These are phyloP conservation scores for Drosophila affinis DNA, from an alignment of 2,888 invertebrate species.

Conservation along the genomic window DNA sequence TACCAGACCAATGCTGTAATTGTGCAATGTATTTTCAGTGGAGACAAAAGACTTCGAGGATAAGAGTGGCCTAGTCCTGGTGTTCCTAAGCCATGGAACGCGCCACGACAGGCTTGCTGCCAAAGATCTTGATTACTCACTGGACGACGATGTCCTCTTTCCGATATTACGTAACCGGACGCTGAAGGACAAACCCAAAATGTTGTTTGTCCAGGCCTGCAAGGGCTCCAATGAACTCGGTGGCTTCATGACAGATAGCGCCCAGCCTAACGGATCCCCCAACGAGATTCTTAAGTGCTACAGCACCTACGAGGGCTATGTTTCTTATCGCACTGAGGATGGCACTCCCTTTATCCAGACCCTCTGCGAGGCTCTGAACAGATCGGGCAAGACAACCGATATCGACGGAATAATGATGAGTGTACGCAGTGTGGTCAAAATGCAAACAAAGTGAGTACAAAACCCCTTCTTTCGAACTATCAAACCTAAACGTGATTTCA, in stretches of 20 bases:
- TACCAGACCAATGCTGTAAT: neutral
- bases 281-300: conserved; percentile 82
- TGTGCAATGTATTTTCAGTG: conserved; percentile 59
- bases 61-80: conserved; percentile 80
- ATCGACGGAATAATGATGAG: conserved; percentile 80
- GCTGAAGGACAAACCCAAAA: conserved; percentile 80
- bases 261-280: conserved; percentile 71
- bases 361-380: conserved; percentile 76
- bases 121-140: conserved; percentile 78
- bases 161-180: conserved; percentile 81
- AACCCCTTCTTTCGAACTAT: neutral
- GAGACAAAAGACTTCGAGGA: conserved; percentile 73
- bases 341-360: conserved; percentile 82
- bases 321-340: conserved; percentile 79
- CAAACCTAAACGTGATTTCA: neutral
- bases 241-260: conserved; percentile 74
- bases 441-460: conserved; percentile 63
- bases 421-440: conserved; percentile 58
- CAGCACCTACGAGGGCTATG: conserved; percentile 83
- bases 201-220: conserved; percentile 83
- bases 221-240: conserved; percentile 78
- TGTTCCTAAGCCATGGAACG: conserved; percentile 81
- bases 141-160: conserved; percentile 80
- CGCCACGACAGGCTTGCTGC: conserved; percentile 79
- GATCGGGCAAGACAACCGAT: conserved; percentile 63